A percentile compares a stretch with the other conserved stretches of the same genome.
Conservation (phyloP, 2,797 vertebrate species). For the Enteromius fasciolatus region DNA sequence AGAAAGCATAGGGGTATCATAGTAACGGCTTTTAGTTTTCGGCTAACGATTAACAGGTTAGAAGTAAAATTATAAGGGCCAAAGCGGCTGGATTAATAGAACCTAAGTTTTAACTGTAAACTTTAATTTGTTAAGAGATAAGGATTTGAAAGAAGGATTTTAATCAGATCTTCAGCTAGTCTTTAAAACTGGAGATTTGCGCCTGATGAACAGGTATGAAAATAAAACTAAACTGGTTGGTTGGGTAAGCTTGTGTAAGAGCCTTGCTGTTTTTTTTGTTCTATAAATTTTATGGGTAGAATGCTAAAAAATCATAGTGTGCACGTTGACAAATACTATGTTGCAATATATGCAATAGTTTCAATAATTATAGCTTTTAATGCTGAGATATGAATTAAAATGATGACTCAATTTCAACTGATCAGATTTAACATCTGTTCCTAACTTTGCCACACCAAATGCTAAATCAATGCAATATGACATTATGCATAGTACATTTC, state of each 20-base stretch:
- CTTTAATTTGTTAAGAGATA: neutral
- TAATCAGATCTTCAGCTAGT: neutral
- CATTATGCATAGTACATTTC: neutral
- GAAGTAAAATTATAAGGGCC: neutral
- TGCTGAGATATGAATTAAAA: neutral
- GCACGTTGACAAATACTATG: neutral
- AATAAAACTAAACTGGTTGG: slow-evolving; percentile 4
- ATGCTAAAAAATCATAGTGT: neutral
- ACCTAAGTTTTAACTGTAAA: neutral
- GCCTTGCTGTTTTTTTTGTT: neutral
- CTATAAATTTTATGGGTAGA: neutral
- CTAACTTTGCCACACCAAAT: neutral
- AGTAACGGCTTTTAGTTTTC: neutral
- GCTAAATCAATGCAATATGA: neutral
- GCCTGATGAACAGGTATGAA: neutral
- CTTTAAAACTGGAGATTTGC: neutral
- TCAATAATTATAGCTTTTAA: neutral
- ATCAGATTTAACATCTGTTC: neutral
- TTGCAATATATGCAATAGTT: neutral
- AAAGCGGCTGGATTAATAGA: neutral
- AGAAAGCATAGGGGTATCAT: neutral
- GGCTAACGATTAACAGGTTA: neutral
- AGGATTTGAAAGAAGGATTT: neutral
- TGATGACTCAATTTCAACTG: neutral
- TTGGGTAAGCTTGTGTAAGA: neutral